A percentile compares a stretch with the other conserved stretches of the same genome.
These are phyloP conservation scores for Microcaecilia unicolor DNA, from an alignment of 2,797 vertebrate genomes.

Conservation along the genomic window DNA sequence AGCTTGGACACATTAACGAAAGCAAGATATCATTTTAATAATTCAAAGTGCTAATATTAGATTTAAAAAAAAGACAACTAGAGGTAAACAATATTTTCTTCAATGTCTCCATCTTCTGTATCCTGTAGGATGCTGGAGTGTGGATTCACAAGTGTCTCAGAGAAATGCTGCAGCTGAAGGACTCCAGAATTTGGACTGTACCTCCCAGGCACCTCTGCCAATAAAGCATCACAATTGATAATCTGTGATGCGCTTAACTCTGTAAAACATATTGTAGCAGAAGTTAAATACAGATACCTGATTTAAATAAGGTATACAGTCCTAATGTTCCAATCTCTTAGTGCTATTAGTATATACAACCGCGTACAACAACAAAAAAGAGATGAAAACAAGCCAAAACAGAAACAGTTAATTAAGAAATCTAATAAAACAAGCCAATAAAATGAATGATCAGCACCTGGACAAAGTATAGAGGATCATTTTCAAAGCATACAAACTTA, in stretches of 20 bases:
- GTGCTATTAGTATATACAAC: too few relatives aligned
- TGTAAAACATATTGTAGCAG: slow-evolving; percentile 56
- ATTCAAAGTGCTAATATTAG: slow-evolving; percentile 27
- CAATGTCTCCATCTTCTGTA: slow-evolving; percentile 49
- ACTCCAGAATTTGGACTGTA: slow-evolving; percentile 21
- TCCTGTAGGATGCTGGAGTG: slow-evolving; percentile 47
- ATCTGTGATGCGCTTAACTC: slow-evolving; percentile 44
- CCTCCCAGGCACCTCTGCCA: neutral
- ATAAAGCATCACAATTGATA: slow-evolving; percentile 18
- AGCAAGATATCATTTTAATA: slow-evolving; percentile 7
- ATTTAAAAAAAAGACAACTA: slow-evolving; percentile 26
- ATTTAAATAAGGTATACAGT: too few relatives aligned
- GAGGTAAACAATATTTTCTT: slow-evolving; percentile 66
- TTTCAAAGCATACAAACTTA: too few relatives aligned
- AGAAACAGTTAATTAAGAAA: too few relatives aligned
- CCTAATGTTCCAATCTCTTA: too few relatives aligned
- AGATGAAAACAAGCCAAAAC: too few relatives aligned
- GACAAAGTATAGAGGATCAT: too few relatives aligned
- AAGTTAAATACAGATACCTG: too few relatives aligned
- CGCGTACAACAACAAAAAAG: too few relatives aligned
- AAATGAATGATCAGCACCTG: too few relatives aligned
- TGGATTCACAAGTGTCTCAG: slow-evolving; percentile 38
- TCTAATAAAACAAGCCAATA: too few relatives aligned
- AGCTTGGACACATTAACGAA: slow-evolving; percentile 22
- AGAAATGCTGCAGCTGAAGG: neutral